These are phyloP conservation scores for Drosophila eugracilis DNA, from an alignment of 1,140 invertebrate species.

Conservation along the genomic window DNA sequence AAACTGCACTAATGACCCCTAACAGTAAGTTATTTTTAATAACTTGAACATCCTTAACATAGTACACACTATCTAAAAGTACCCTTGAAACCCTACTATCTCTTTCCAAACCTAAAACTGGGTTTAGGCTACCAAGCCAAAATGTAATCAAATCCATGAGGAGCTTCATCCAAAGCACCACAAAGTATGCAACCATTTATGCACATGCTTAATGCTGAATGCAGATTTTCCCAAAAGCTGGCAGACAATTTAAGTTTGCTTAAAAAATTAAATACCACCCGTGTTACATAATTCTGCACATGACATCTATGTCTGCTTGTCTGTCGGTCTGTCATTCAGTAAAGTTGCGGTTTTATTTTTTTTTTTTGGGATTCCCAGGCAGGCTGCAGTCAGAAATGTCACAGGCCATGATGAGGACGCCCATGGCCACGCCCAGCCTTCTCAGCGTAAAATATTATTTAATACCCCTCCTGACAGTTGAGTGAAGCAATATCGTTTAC, in stretches of 20 bases:
- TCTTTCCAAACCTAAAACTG: not conserved
- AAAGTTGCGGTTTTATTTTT: slow-evolving; percentile 40
- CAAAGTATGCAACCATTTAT: slow-evolving; percentile 41
- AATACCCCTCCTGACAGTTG: slow-evolving; percentile 78
- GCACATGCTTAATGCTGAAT: slow-evolving; percentile 54
- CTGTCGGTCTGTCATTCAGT: slow-evolving; percentile 17
- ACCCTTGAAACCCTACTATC: not conserved
- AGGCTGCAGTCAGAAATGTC: slow-evolving; percentile 79
- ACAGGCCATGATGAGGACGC: slow-evolving; percentile 45
- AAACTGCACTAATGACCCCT: not conserved
- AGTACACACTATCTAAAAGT: no score
- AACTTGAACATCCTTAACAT: not conserved
- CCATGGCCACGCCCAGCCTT: not conserved
- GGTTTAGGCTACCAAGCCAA: slow-evolving; percentile 16
- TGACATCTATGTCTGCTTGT: slow-evolving; percentile 47
- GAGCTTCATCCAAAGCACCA: not conserved
- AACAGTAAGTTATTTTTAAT: no score
- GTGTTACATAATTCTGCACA: slow-evolving; percentile 67
- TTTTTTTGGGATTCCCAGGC: slow-evolving; percentile 36
- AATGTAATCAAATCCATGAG: slow-evolving; percentile 18
- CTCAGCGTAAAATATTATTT: slow-evolving; percentile 76
- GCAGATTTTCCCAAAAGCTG: slow-evolving; percentile 16
- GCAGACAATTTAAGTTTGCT: slow-evolving; percentile 52
- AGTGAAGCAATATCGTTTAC: slow-evolving; percentile 81
- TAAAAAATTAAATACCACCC: slow-evolving; percentile 72